Percentiles rank a stretch among this genome's conserved stretches.
Evolutionary conservation across 2,113 vertebrate genomes (phyloP).

Genomic region (Sinocyclocheilus maitianheensis): DNA sequence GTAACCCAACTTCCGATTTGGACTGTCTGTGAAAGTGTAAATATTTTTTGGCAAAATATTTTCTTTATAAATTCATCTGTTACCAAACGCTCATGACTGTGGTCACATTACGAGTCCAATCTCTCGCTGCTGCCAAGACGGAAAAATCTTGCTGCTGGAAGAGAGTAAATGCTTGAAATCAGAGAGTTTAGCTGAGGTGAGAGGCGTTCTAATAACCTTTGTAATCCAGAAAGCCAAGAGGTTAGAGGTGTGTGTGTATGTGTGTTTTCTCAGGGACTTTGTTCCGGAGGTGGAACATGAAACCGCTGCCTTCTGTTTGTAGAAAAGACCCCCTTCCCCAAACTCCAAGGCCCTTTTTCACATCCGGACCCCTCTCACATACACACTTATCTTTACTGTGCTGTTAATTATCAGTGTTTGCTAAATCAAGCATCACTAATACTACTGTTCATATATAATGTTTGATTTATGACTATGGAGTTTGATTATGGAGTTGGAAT

Average conservation of each 20-base stretch:
- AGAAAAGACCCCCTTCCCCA: slow-evolving; percentile 43
- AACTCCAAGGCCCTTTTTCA: slow-evolving; percentile 13
- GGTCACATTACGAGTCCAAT: not conserved
- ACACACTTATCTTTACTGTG: not conserved
- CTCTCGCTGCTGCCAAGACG: not conserved
- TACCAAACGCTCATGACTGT: not conserved
- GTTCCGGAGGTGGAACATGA: slow-evolving; percentile 53
- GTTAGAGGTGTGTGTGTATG: not conserved
- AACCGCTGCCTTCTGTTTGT: slow-evolving; percentile 51
- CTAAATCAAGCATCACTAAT: not conserved
- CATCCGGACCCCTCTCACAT: not conserved
- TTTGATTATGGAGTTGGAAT: not conserved
- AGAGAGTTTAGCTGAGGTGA: slow-evolving; percentile 1
- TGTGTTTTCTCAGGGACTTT: not conserved
- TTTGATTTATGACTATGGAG: not conserved
- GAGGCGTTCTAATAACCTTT: not conserved
- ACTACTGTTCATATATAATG: not conserved
- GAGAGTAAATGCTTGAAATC: slow-evolving; percentile 11
- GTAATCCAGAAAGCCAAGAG: slow-evolving; percentile 7
- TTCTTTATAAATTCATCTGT: not conserved
- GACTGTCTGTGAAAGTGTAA: not conserved
- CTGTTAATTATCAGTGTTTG: not conserved
- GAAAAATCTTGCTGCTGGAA: not conserved
- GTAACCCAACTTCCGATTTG: too few relatives aligned
- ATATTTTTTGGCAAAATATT: not conserved